phyloP scores from a whole-genome alignment of 1,140 invertebrate genomes.

The Lordiphosa clarofinis region DNA sequence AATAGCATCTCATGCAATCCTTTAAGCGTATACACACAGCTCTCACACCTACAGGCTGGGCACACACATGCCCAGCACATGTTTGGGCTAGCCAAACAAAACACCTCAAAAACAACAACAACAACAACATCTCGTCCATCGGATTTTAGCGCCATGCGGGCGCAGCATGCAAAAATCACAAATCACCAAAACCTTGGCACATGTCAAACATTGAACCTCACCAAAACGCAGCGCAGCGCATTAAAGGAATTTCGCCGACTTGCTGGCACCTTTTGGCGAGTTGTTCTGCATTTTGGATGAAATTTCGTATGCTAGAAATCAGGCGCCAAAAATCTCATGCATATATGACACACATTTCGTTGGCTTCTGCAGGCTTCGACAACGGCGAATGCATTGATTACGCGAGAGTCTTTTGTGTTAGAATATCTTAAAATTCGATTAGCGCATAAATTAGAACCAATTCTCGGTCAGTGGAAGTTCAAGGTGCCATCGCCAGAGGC shows the following conservation, averaged over 20 bases:
- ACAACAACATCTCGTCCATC: background rate
- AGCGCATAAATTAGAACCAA: constrained; percentile 41
- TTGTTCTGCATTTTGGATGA: constrained; percentile 45
- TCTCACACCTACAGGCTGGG: too few species aligned
- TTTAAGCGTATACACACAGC: too few species aligned
- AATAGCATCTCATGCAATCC: too few species aligned
- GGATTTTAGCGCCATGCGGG: too few species aligned
- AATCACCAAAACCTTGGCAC: constrained; percentile 38
- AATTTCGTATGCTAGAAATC: constrained; percentile 39
- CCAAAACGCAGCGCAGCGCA: constrained; percentile 26
- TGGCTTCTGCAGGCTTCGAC: constrained; percentile 33
- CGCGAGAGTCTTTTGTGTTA: constrained; percentile 34
- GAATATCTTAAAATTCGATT: constrained; percentile 42
- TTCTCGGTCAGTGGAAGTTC: constrained; percentile 41
- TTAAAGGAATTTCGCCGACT: constrained; percentile 69
- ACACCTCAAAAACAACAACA: constrained; percentile 45
- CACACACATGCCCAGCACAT: constrained; percentile 51
- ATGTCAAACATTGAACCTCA: constrained; percentile 62
- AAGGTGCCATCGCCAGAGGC: constrained; percentile 23
- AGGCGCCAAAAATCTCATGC: constrained; percentile 68
- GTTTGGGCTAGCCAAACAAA: constrained; percentile 52
- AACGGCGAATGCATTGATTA: constrained; percentile 56
- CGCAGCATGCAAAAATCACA: too few species aligned
- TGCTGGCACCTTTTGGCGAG: constrained; percentile 60
- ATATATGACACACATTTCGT: constrained; percentile 63